Percentiles rank a stretch among this genome's conserved stretches.
phyloP scores from a whole-genome alignment of 2,113 vertebrate species.

The Podarcis muralis region DNA sequence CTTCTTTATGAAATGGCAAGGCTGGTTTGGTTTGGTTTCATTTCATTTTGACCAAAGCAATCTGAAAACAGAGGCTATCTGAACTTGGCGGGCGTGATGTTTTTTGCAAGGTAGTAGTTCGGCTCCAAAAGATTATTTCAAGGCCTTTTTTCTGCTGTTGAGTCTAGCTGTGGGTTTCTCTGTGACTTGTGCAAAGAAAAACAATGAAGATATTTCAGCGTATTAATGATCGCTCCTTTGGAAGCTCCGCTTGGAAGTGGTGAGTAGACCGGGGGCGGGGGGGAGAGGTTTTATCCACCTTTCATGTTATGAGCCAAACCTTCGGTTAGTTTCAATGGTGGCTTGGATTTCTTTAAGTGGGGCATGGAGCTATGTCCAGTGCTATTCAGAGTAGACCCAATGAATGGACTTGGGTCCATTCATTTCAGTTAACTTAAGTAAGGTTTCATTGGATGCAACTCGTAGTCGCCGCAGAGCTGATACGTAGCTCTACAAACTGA shows the following conservation, averaged over 20 bases:
- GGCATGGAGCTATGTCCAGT: no score
- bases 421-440: neutral
- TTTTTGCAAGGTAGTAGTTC: neutral
- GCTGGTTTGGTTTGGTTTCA: neutral
- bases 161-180: neutral
- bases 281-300: accelerated
- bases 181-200: neutral
- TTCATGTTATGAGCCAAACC: neutral
- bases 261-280: slow-evolving; percentile 52
- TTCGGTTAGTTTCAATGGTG: neutral
- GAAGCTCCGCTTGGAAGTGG: slow-evolving; percentile 44
- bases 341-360: neutral
- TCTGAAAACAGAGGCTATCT: neutral
- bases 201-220: slow-evolving; percentile 51
- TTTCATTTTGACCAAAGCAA: neutral
- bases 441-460: neutral
- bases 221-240: neutral
- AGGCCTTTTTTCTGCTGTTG: neutral
- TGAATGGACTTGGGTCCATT: no score
- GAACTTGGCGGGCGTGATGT: neutral
- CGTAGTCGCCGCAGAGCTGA: neutral
- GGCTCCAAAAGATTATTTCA: slow-evolving; percentile 5
- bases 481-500: neutral
- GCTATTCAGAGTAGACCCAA: no score
- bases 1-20: neutral